phyloP scores from a whole-genome alignment of 2,888 invertebrate genomes.

The Theretra japonica region DNA sequence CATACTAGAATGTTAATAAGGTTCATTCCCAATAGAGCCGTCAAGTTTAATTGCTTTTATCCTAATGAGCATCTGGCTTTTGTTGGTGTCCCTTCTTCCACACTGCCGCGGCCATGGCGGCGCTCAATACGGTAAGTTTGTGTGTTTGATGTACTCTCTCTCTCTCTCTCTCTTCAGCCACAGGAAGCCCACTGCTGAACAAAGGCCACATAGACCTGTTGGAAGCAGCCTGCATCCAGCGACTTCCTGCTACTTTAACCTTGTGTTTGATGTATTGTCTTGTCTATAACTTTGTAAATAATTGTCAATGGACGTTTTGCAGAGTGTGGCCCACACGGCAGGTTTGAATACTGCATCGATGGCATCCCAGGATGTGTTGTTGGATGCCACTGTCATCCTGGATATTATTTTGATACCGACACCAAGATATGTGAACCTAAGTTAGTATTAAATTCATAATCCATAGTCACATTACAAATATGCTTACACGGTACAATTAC shows the following conservation, averaged over 20 bases:
- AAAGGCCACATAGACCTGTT: no score
- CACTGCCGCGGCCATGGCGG: constrained; percentile 33
- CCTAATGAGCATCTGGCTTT: constrained; percentile 34
- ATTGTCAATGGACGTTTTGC: constrained; percentile 34
- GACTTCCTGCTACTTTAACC: no score
- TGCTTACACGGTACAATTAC: neutral
- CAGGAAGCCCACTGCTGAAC: no score
- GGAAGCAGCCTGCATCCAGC: no score
- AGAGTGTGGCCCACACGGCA: constrained; percentile 77
- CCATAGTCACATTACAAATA: neutral
- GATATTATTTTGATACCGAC: constrained; percentile 77
- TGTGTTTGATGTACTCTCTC: constrained; percentile 26
- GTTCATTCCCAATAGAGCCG: constrained; percentile 9
- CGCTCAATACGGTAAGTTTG: constrained; percentile 42
- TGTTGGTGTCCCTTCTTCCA: constrained; percentile 33
- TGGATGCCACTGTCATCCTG: constrained; percentile 78
- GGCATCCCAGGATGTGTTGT: constrained; percentile 74
- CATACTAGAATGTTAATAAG: constrained; percentile 1
- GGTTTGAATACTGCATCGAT: constrained; percentile 77
- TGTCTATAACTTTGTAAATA: neutral
- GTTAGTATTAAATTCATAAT: constrained; percentile 48
- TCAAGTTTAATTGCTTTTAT: constrained; percentile 12
- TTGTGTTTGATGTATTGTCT: constrained; percentile 19
- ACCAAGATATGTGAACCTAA: constrained; percentile 78
- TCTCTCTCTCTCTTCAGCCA: no score